A percentile compares a stretch with the other conserved stretches of the same genome.
These are phyloP conservation scores for Cataglyphis altisquamis DNA, from an alignment of 2,888 invertebrate species.

Conservation along the genomic window DNA sequence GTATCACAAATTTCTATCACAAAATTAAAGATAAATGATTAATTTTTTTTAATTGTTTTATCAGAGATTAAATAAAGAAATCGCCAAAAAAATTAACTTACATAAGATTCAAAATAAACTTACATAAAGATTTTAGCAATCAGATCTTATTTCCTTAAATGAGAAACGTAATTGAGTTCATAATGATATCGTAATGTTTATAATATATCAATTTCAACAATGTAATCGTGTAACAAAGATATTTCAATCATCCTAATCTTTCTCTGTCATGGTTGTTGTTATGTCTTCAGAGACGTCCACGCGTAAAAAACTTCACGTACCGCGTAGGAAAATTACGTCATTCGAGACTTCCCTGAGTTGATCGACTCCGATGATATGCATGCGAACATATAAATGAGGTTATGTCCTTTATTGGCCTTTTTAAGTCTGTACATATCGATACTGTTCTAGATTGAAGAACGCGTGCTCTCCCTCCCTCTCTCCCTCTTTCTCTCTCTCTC, in stretches of 20 bases:
- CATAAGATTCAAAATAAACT: not conserved
- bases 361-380: not conserved
- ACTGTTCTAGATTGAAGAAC: constrained; percentile 24
- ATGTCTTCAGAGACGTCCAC: not conserved
- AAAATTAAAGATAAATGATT: not conserved
- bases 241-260: not conserved
- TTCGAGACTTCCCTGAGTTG: not conserved
- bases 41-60: not conserved
- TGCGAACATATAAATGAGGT: not conserved
- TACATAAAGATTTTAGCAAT: not conserved
- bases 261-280: not conserved
- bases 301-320: not conserved
- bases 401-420: not conserved
- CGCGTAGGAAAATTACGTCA: not conserved
- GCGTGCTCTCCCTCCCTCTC: constrained; percentile 34
- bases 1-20: not conserved
- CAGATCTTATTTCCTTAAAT: not conserved
- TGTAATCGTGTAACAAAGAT: not conserved
- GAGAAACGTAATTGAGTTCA: not conserved
- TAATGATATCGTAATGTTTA: not conserved
- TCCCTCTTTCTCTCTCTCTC: constrained; percentile 4
- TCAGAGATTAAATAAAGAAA: not conserved
- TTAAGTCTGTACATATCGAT: constrained; percentile 21
- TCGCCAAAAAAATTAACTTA: not conserved
- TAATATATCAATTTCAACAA: not conserved